These are phyloP conservation scores for Brachymystax lenok DNA, from an alignment of 2,797 vertebrate genomes.

Conservation along the genomic window DNA sequence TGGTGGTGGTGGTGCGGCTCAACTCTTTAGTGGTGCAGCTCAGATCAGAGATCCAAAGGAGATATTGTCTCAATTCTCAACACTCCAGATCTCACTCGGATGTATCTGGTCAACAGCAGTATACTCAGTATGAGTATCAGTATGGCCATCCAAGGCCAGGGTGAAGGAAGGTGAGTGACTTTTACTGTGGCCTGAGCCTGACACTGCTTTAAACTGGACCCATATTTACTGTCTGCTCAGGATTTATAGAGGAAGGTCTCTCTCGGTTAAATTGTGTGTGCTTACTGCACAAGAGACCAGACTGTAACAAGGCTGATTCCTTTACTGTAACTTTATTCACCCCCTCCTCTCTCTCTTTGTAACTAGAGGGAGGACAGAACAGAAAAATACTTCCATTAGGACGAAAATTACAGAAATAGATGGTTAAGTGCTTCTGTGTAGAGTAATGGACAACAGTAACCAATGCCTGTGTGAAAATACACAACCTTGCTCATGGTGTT, in stretches of 20 bases:
- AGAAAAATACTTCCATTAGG: conserved; percentile 26
- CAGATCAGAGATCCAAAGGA: neutral
- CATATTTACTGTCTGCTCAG: conserved; percentile 16
- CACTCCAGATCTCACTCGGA: neutral
- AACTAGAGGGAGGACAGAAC: neutral
- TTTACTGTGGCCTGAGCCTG: conserved; percentile 6
- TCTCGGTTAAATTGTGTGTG: conserved; percentile 7
- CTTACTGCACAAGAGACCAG: conserved; percentile 11
- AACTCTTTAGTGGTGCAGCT: too few relatives aligned
- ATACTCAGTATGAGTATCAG: neutral
- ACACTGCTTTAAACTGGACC: conserved; percentile 8
- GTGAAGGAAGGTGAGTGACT: neutral
- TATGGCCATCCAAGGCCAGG: too few relatives aligned
- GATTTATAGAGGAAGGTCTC: conserved; percentile 5
- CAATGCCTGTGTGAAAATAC: conserved; percentile 1
- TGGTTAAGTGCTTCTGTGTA: conserved; percentile 11
- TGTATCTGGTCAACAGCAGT: conserved; percentile 4
- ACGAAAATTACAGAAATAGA: conserved; percentile 18
- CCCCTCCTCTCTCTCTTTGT: neutral
- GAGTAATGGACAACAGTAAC: conserved; percentile 18
- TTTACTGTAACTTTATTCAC: neutral
- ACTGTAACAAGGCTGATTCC: conserved; percentile 27
- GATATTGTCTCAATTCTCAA: neutral
- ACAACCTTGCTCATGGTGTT: neutral
- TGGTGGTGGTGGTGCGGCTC: too few relatives aligned